A percentile compares a stretch with the other conserved stretches of the same genome.
phyloP scores from a whole-genome alignment of 1,140 invertebrate species.

The Agrilus planipennis region DNA sequence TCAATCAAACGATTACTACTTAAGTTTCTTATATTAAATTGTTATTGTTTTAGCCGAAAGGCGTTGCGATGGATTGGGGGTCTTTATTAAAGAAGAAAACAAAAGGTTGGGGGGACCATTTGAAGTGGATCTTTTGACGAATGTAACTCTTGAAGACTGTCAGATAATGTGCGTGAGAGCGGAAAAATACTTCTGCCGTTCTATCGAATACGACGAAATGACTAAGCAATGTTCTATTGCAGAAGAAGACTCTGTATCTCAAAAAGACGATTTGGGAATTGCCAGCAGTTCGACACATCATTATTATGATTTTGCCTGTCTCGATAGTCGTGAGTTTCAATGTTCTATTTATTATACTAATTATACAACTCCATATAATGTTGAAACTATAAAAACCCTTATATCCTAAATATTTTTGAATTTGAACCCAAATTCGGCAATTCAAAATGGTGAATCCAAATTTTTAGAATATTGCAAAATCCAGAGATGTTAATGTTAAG shows the following conservation, averaged over 20 bases:
- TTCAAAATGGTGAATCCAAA: too few species aligned
- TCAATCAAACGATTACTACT: not conserved
- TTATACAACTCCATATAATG: too few species aligned
- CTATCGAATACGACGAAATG: slow-evolving; percentile 81
- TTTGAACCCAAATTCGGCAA: not conserved
- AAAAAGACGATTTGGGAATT: slow-evolving; percentile 69
- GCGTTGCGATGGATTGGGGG: slow-evolving; percentile 70
- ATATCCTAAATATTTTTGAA: not conserved
- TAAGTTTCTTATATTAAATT: not conserved
- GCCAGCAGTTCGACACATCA: slow-evolving; percentile 70
- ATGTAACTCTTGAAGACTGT: slow-evolving; percentile 74
- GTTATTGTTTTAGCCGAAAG: slow-evolving; percentile 50
- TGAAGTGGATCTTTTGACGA: slow-evolving; percentile 74
- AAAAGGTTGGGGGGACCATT: slow-evolving; percentile 76
- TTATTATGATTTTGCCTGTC: slow-evolving; percentile 72
- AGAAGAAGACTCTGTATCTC: slow-evolving; percentile 78
- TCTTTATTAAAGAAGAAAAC: slow-evolving; percentile 81
- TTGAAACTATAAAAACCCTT: too few species aligned
- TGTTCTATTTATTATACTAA: too few species aligned
- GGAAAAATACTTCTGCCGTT: slow-evolving; percentile 70
- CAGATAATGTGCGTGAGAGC: slow-evolving; percentile 35
- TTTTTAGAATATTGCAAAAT: too few species aligned
- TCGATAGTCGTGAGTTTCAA: slow-evolving; percentile 77
- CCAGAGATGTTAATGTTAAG: too few species aligned
- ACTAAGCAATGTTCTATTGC: slow-evolving; percentile 72